Evolutionary conservation across 2,888 invertebrate species (phyloP), one percentile per base, ranked within the genome.

Genomic region (Lottia scabra): DNA sequence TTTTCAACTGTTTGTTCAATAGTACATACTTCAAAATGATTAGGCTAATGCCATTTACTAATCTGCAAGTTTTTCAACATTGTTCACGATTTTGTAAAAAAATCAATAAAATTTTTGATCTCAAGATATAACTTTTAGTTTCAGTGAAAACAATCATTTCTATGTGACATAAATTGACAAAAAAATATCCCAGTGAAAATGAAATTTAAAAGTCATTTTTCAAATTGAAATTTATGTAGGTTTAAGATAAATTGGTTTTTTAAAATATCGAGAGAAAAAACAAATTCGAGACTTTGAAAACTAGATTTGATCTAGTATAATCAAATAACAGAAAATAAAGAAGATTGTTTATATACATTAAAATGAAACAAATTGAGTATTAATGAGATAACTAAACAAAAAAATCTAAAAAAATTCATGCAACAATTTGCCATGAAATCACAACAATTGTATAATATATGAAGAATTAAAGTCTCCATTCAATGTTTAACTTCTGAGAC

Each of bases 361-460:
- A 56, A 23, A 23, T 56, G 23, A 10, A 23, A 56, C 19, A 56
- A 23, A 56, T 23, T 23, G 56, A 56, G 56, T 56, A 56, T 56
- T 56, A 23, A 56, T 56, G 23, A 23, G 8, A 56, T 56, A 23
- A 38, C 38, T 56, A 56, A 56, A 56, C 19, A 56, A 56, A 56
- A 56, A 56, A 19, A 56, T 23, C 19, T 23, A 19, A 56, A 56
- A 56, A 56, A 23, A 56, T 23, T 56, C 56, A 56, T 56, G 56
- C 56, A 56, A 56, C 56, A 56, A 56, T 56, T 23, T 38, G 38
- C 23, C 19, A 56, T 56, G 56, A 56, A 56, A 56, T 56, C 56
- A 56, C 56, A 56, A 56, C 56, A 23, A 56, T 56, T 23, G 23
- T 56, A 23, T 19, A 56, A 56, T 56, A 56, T 23, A 23, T 56